Conservation (phyloP, 2,888 invertebrate species). For the Malthinus flaveolus region DNA sequence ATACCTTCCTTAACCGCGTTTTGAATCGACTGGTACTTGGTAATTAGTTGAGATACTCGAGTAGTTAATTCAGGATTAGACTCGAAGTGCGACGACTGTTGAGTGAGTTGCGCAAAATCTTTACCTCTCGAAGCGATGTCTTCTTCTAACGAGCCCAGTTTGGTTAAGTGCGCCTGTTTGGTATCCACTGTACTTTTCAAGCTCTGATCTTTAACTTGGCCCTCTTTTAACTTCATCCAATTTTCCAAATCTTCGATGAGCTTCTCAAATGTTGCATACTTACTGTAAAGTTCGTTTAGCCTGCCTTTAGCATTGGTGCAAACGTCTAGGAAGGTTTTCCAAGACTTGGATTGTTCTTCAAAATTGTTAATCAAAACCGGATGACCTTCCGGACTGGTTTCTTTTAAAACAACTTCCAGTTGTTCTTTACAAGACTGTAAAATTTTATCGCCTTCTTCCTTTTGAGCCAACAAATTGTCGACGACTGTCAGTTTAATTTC, state of each 20-base stretch:
- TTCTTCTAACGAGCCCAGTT: slow-evolving; percentile 71
- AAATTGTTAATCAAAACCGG: slow-evolving; percentile 72
- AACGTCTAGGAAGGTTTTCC: slow-evolving; percentile 74
- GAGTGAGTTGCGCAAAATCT: slow-evolving; percentile 69
- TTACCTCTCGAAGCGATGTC: slow-evolving; percentile 70
- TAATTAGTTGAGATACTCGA: slow-evolving; percentile 76
- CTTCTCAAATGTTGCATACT: slow-evolving; percentile 81
- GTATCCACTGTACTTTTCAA: slow-evolving; percentile 83
- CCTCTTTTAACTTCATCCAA: slow-evolving; percentile 87
- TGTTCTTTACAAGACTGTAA: slow-evolving; percentile 71
- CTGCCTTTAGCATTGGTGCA: slow-evolving; percentile 73
- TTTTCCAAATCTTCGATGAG: slow-evolving; percentile 75
- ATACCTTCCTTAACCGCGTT: slow-evolving; percentile 83
- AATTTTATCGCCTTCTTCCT: slow-evolving; percentile 72
- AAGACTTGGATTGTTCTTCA: slow-evolving; percentile 72
- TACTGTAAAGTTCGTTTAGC: slow-evolving; percentile 73
- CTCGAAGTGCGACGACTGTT: slow-evolving; percentile 71
- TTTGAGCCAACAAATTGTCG: slow-evolving; percentile 74
- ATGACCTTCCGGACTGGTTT: slow-evolving; percentile 79
- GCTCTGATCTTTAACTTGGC: slow-evolving; percentile 84
- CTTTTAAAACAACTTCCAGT: slow-evolving; percentile 71
- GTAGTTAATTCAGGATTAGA: slow-evolving; percentile 75
- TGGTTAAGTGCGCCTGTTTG: slow-evolving; percentile 77
- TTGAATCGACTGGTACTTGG: slow-evolving; percentile 80
- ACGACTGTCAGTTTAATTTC: slow-evolving; percentile 75